Percentiles rank a stretch among this genome's conserved stretches.
These are phyloP conservation scores for Lathronympha strigana DNA, from an alignment of 2,888 invertebrate species.

Conservation along the genomic window DNA sequence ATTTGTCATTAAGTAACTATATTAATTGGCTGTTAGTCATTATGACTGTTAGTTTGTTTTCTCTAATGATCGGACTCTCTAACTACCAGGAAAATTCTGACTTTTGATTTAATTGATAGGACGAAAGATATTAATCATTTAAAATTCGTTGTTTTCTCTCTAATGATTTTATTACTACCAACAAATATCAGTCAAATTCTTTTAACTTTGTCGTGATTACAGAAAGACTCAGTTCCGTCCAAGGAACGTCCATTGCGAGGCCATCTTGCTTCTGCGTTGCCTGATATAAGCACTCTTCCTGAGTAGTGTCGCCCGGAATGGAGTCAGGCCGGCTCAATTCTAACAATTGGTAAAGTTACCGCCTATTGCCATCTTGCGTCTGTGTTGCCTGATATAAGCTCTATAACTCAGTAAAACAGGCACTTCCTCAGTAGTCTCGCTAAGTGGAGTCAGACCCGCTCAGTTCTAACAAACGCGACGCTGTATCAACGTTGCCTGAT, in stretches of 20 bases:
- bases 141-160: too few species aligned
- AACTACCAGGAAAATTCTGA: too few species aligned
- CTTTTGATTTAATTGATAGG: too few species aligned
- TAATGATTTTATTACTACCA: background rate
- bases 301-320: conserved; percentile 45
- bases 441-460: conserved; percentile 78
- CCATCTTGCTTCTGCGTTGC: conserved; percentile 82
- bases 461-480: conserved; percentile 88
- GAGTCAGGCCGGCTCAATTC: conserved; percentile 86
- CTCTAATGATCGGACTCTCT: background rate
- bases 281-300: conserved; percentile 59
- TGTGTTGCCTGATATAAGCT: background rate
- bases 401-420: conserved; percentile 3
- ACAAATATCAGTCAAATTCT: background rate
- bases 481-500: too few species aligned
- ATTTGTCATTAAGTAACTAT: background rate
- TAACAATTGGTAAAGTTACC: background rate
- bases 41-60: background rate
- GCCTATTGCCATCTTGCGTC: background rate
- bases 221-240: too few species aligned
- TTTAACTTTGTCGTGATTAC: background rate
- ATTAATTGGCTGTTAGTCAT: background rate
- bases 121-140: too few species aligned
- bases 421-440: conserved; percentile 44
- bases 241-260: too few species aligned